A percentile compares a stretch with the other conserved stretches of the same genome.
phyloP scores from a whole-genome alignment of 1,140 invertebrate species.

The Papilio xuthus region DNA sequence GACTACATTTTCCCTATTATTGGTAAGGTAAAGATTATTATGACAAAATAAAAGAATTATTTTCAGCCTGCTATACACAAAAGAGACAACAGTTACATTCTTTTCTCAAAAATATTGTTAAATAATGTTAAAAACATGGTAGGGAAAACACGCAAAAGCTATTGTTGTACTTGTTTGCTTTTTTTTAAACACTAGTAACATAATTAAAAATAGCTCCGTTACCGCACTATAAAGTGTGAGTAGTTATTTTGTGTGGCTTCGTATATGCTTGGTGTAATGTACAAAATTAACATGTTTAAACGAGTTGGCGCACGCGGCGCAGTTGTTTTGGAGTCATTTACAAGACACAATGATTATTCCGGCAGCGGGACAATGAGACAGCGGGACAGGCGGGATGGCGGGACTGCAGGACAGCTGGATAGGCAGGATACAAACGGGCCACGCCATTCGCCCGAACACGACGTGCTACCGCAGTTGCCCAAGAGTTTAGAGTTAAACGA shows the following conservation, averaged over 20 bases:
- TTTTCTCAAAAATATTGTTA: no score
- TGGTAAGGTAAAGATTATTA: background rate
- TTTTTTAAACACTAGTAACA: background rate
- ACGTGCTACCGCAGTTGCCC: background rate
- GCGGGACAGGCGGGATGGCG: no score
- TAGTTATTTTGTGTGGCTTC: background rate
- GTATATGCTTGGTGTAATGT: background rate
- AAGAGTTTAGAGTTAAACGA: background rate
- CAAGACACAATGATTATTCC: constrained; percentile 24
- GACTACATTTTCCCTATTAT: background rate
- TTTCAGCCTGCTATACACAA: no score
- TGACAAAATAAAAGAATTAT: background rate
- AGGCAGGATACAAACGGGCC: background rate
- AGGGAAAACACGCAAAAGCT: background rate
- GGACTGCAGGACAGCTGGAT: background rate
- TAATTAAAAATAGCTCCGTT: background rate
- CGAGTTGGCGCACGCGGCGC: background rate
- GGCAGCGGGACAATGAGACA: background rate
- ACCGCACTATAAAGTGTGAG: background rate
- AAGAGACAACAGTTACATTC: no score
- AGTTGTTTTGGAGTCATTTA: constrained; percentile 15
- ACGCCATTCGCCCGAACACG: background rate
- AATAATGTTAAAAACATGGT: background rate
- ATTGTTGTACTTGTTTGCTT: background rate
- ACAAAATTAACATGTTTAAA: constrained; percentile 11